These are phyloP conservation scores for Zosterops hypoxanthus DNA, from an alignment of 2,113 vertebrate genomes.

Conservation along the genomic window DNA sequence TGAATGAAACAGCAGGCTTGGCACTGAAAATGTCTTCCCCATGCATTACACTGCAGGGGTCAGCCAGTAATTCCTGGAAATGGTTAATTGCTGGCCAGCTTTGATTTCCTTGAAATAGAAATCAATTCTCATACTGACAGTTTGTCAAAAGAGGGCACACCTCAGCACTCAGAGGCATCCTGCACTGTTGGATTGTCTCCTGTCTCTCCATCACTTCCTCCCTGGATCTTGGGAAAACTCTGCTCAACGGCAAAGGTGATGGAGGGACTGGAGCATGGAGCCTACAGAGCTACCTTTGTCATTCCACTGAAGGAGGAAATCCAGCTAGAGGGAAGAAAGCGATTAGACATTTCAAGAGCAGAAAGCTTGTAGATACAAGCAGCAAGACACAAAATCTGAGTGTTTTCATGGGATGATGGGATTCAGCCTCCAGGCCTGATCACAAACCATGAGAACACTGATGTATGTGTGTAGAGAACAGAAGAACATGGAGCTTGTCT, in stretches of 20 bases:
- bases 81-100: conserved; percentile 29
- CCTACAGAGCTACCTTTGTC: neutral
- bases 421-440: neutral
- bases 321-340: neutral
- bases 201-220: neutral
- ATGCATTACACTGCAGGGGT: neutral
- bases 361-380: neutral
- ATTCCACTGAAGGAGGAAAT: neutral
- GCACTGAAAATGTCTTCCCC: neutral
- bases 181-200: neutral
- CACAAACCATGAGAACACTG: neutral
- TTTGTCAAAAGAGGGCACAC: neutral
- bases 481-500: neutral
- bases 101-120: conserved; percentile 27
- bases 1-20: neutral
- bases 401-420: neutral
- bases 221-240: neutral
- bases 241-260: neutral
- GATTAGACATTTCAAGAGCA: neutral
- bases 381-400: neutral
- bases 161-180: conserved; percentile 8
- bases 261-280: neutral
- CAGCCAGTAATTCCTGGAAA: conserved; percentile 30
- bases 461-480: neutral
- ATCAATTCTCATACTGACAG: conserved; percentile 18